Evolutionary conservation across 2,888 invertebrate genomes (phyloP).

Genomic region (Amblyteles armatorius): DNA sequence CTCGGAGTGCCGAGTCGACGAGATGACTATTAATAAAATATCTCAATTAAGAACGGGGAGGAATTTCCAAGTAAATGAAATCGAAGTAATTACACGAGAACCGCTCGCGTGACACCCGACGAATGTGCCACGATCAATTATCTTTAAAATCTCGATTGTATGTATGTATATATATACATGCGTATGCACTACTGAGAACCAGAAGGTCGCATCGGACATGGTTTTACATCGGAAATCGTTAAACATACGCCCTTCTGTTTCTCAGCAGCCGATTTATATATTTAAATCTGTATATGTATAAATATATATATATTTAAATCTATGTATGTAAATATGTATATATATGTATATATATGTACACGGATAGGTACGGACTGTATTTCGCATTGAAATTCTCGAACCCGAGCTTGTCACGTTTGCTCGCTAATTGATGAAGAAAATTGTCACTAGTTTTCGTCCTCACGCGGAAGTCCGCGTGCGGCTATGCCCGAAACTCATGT

Average conservation of each 20-base stretch:
- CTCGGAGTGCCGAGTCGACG: neutral
- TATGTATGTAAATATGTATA: too few relatives aligned
- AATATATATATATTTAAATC: neutral
- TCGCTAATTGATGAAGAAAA: slow-evolving; percentile 62
- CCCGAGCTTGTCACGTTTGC: slow-evolving; percentile 43
- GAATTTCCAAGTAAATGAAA: neutral
- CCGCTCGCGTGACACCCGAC: neutral
- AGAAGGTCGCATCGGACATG: too few relatives aligned
- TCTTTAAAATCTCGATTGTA: slow-evolving; percentile 22
- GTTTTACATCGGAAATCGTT: too few relatives aligned
- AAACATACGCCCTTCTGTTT: neutral
- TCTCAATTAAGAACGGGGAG: slow-evolving; percentile 26
- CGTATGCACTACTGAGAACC: neutral
- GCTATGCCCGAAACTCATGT: neutral
- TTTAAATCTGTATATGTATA: neutral
- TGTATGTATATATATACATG: neutral
- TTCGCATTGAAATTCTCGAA: slow-evolving; percentile 11
- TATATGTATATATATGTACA: neutral
- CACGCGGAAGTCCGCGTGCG: slow-evolving; percentile 36
- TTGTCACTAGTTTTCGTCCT: slow-evolving; percentile 10
- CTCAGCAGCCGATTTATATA: neutral
- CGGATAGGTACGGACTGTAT: neutral
- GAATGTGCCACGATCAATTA: slow-evolving; percentile 25
- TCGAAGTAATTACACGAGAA: neutral
- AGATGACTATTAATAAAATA: slow-evolving; percentile 5